Conservation (phyloP, 2,797 vertebrate species). For the Galagoides demidoff region DNA sequence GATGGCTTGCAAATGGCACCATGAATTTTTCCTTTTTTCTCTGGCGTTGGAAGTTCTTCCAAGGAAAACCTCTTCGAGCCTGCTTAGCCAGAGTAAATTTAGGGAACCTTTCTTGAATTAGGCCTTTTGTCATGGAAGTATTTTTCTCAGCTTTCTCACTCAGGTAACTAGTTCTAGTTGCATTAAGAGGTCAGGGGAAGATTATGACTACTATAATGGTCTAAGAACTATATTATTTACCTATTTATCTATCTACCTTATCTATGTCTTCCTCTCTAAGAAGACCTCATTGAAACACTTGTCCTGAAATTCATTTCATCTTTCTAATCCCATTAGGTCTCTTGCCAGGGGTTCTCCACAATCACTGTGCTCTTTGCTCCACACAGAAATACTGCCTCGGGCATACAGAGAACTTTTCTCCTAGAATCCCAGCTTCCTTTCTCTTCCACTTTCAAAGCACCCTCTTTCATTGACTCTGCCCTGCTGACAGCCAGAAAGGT, state of each 20-base stretch:
- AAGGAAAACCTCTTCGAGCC: not conserved
- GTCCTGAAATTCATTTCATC: conserved; percentile 46
- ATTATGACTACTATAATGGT: not conserved
- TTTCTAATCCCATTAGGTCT: conserved; percentile 51
- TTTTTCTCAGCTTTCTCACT: conserved; percentile 46
- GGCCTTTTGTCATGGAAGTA: not conserved
- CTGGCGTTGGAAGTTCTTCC: not conserved
- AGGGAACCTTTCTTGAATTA: conserved; percentile 6
- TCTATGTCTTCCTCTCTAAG: conserved; percentile 27
- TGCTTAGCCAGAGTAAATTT: conserved; percentile 8
- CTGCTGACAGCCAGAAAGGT: not conserved
- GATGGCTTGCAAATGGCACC: conserved; percentile 13
- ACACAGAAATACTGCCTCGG: conserved; percentile 18
- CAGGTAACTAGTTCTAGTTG: conserved; percentile 33
- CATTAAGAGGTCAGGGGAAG: conserved; percentile 21
- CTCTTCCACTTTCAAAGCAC: conserved; percentile 34
- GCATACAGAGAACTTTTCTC: conserved; percentile 47
- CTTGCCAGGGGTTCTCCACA: not conserved
- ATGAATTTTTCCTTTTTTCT: conserved; percentile 21
- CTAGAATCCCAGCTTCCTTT: not conserved
- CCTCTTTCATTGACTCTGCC: conserved; percentile 4
- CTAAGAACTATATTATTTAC: not conserved
- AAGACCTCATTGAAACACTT: conserved; percentile 3
- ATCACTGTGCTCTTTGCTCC: not conserved
- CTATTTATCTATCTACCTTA: not conserved